Evolutionary conservation across 2,888 invertebrate genomes (phyloP).

Genomic region (Boloria selene): DNA sequence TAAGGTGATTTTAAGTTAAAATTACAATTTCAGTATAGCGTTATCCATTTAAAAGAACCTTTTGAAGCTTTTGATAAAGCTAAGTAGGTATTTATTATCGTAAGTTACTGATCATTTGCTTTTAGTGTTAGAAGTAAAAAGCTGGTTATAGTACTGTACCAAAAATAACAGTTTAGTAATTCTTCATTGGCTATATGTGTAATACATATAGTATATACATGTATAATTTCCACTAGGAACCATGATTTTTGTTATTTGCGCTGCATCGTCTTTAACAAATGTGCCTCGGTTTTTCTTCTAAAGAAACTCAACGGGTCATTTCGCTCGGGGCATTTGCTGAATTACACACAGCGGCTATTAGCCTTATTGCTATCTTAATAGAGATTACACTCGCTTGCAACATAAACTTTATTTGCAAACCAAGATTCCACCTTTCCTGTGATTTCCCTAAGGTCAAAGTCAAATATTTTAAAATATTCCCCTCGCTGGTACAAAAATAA

Average conservation of each 20-base stretch:
- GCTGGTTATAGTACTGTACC: too few species aligned
- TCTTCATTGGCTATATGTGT: neutral
- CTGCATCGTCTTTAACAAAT: slow-evolving; percentile 44
- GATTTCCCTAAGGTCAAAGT: slow-evolving; percentile 75
- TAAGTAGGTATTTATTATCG: too few species aligned
- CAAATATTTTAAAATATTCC: slow-evolving; percentile 70
- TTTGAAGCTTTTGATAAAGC: too few species aligned
- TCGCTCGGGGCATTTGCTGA: slow-evolving; percentile 41
- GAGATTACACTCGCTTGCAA: slow-evolving; percentile 54
- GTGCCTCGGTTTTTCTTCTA: slow-evolving; percentile 43
- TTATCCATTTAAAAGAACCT: too few species aligned
- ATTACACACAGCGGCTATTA: slow-evolving; percentile 33
- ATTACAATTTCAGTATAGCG: too few species aligned
- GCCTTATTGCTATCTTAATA: slow-evolving; percentile 47
- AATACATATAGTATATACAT: too few species aligned
- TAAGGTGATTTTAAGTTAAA: too few species aligned
- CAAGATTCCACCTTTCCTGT: slow-evolving; percentile 60
- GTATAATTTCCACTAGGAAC: slow-evolving; percentile 20
- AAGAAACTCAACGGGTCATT: slow-evolving; percentile 52
- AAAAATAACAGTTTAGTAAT: too few species aligned
- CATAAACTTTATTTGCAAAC: slow-evolving; percentile 44
- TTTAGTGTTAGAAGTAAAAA: too few species aligned
- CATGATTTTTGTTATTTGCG: slow-evolving; percentile 36
- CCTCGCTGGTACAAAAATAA: slow-evolving; percentile 45
- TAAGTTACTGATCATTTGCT: too few species aligned